A percentile compares a stretch with the other conserved stretches of the same genome.
Conservation (phyloP, 92 coral and sea anemone genomes). For the Bergia sp. region DNA sequence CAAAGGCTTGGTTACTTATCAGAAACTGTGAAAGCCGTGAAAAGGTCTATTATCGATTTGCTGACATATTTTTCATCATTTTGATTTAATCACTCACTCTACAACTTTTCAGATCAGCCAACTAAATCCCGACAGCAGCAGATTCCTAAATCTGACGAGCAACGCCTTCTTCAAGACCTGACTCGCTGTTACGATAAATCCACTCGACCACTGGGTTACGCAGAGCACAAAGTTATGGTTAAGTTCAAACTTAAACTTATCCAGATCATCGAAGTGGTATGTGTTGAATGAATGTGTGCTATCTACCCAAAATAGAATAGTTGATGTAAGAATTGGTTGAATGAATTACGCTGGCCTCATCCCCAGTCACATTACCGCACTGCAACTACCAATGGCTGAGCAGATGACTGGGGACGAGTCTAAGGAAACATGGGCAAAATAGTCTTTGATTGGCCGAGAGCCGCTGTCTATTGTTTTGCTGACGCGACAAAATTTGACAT, state of each 20-base stretch:
- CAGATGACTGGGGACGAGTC: not conserved
- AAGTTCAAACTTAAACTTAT: constrained; percentile 17
- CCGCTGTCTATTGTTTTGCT: too few relatives aligned
- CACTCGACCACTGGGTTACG: not conserved
- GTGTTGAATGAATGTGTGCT: not conserved
- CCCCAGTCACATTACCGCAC: not conserved
- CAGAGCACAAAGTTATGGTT: constrained; percentile 8
- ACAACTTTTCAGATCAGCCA: constrained; percentile 1
- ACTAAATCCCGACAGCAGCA: constrained; percentile 22
- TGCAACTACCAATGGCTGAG: not conserved
- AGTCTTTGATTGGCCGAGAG: too few relatives aligned
- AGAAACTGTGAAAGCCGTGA: too few relatives aligned
- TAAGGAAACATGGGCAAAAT: too few relatives aligned
- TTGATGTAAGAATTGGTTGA: not conserved
- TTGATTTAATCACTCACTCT: not conserved
- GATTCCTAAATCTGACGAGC: constrained; percentile 12
- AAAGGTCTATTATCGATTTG: not conserved
- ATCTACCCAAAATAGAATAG: not conserved
- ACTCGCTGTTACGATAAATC: constrained; percentile 39
- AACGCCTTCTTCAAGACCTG: constrained; percentile 27
- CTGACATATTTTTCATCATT: not conserved
- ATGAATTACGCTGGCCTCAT: not conserved
- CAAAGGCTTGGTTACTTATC: too few relatives aligned
- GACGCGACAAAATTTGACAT: too few relatives aligned
- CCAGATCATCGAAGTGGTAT: constrained; percentile 34